phyloP scores from a whole-genome alignment of 2,113 vertebrate genomes.

The Corythornis cristatus region DNA sequence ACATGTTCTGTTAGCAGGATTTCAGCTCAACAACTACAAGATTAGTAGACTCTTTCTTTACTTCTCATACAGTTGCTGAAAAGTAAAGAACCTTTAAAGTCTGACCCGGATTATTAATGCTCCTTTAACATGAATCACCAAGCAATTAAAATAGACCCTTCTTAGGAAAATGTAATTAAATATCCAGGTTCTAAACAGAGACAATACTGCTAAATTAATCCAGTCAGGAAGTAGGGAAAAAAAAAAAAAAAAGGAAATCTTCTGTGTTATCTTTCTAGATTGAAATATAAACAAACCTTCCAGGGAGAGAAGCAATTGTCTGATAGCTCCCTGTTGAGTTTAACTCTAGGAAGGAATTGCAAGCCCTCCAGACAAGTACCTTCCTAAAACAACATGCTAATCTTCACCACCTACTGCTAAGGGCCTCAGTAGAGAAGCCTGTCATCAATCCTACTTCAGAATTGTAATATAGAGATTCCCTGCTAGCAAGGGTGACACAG shows the following conservation, averaged over 20 bases:
- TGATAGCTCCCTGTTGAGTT: background rate
- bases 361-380: background rate
- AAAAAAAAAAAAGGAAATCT: background rate
- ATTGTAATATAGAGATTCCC: background rate
- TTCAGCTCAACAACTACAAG: background rate
- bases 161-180: background rate
- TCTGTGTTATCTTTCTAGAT: background rate
- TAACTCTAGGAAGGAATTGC: background rate
- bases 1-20: background rate
- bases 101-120: background rate
- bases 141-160: background rate
- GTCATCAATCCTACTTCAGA: background rate
- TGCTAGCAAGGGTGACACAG: background rate
- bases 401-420: slow-evolving; percentile 1
- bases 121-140: background rate
- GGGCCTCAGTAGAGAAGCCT: background rate
- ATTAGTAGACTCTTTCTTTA: background rate
- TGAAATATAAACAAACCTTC: background rate
- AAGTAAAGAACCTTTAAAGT: background rate
- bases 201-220: background rate
- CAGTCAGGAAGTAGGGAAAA: background rate
- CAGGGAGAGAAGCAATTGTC: background rate
- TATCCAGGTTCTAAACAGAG: background rate
- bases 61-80: background rate
- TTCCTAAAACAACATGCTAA: background rate